Evolutionary conservation across 2,888 invertebrate species (phyloP), one percentile per base, ranked within the genome.

Genomic region (Drosophila paramelanica): DNA sequence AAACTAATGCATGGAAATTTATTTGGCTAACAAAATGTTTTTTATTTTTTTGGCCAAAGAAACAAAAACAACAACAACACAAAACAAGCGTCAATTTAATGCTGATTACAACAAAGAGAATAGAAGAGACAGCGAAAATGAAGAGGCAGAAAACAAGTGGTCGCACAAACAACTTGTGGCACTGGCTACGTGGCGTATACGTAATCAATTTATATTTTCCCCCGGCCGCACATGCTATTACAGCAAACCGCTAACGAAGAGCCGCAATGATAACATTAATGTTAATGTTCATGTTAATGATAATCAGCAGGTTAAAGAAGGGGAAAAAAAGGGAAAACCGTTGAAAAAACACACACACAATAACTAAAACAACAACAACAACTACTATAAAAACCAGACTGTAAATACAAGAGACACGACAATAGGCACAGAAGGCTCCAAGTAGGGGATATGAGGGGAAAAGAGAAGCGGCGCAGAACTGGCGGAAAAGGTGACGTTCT

Each of bases 1-100:
- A 50, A 77, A 49, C 49, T 59, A 69, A 83, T 78, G 75, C 65
- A 38, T 50, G 57, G 52, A 85, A 82, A 88, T 77, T 88, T 83
- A 85, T 83, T 68, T 65, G 50, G 42, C 27, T 64, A 67, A 23
- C 55, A 60, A 47, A 71, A 74, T 71, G 71, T 71, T 80, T 64
- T 80, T 71, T 80, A 79, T 80, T 56, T 62, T 51, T 17, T 61
- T 31, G 10, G 31, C 31, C 31, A 10, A 31, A 31, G 10, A 10
- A 31, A 3, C 10, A 31, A 31, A 31, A 31, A 31, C 10, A 31
- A 10, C 8, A 3, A 56, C 59, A 45, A 36, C 23, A 42, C 38
- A 51, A 56, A 51, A 31, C 27, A 47, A 65, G 17, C 52, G 50
- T 43, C 57, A 77, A 64, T 64, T 57, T 51, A 33, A 62, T 53